Evolutionary conservation across 2,888 invertebrate genomes (phyloP), one percentile per base, ranked within the genome.

Genomic region (Apodemia duryi): DNA sequence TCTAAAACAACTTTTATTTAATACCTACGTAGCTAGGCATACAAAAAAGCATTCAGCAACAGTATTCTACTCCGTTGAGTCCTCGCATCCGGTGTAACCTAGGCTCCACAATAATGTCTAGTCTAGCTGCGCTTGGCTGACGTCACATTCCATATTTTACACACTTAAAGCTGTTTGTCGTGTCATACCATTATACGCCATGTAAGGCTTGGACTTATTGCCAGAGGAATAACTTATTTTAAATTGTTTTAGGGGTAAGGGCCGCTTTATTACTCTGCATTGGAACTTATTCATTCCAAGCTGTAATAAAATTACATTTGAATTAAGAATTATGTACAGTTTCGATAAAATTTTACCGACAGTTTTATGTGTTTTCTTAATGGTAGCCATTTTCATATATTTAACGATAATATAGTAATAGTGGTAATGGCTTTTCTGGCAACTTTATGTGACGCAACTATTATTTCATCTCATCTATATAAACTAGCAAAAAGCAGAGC

Each of bases 151-250:
- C 87, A 90, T 91, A 91, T 86, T 89, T 91, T 86, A 91, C 85
- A 88, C 88, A 88, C 88, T 91, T 91, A 90, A 89, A 91, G 88
- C 90, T 91, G 90, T 90, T 91, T 91, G 91, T 90, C 89, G 89
- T 88, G 89, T 91, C 88, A 88, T 88, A 90, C 90, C 85, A 91
- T 91, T 91, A 91, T 91, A 88, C 86, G 87, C 81, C 85, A 85
- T 89, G 90, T 91, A 90, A 86, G 84, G 83, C 85, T 76, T 74
- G 77, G 85, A 91, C 88, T 91, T 91, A 89, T 83, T 86, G 87
- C 89, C 84, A 81, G 79, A 79, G 77, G 70, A 83, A 90, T 90
- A 88, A 88, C 80, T 88, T 86, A 86, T 64, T 85, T 87, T 84
- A 86, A 91, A 90, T 88, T 88, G 87, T 89, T 88, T 87, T 87